A percentile compares a stretch with the other conserved stretches of the same genome.
Evolutionary conservation across 2,888 invertebrate species (phyloP).

Genomic region (Andricus quercusramuli): DNA sequence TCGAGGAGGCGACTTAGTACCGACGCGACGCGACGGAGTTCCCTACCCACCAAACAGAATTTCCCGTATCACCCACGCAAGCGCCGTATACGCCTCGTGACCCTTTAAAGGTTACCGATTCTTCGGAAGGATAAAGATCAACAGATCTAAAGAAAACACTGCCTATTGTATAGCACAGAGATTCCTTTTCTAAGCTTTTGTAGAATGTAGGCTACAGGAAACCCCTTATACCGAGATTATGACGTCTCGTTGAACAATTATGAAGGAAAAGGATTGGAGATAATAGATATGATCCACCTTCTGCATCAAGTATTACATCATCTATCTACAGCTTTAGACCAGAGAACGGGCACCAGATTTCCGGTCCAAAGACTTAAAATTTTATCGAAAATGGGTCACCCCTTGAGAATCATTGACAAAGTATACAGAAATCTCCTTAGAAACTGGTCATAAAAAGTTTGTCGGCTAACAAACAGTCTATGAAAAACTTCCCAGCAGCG

Average conservation of each 20-base stretch:
- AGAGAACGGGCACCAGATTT: neutral
- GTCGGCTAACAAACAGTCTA: too few relatives aligned
- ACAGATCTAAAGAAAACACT: constrained; percentile 5
- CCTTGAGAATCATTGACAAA: too few relatives aligned
- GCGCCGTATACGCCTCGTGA: constrained; percentile 39
- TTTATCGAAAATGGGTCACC: neutral
- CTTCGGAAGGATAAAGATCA: constrained; percentile 13
- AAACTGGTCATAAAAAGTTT: too few relatives aligned
- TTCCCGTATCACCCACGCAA: constrained; percentile 29
- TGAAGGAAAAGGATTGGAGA: neutral
- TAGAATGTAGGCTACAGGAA: neutral
- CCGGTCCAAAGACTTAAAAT: neutral
- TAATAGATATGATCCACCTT: neutral
- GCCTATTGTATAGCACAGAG: neutral
- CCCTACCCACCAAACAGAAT: constrained; percentile 21
- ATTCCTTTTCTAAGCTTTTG: neutral
- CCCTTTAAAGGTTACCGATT: constrained; percentile 29
- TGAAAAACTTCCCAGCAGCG: too few relatives aligned
- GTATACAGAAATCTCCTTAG: too few relatives aligned
- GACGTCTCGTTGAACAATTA: neutral
- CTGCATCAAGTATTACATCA: neutral
- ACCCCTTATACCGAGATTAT: neutral
- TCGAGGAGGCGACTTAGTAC: constrained; percentile 39
- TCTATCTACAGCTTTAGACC: neutral
- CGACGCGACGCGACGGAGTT: constrained; percentile 16